A percentile compares a stretch with the other conserved stretches of the same genome.
These are phyloP conservation scores for Neosilurus hyrtlii DNA, from an alignment of 2,797 vertebrate genomes.

Conservation along the genomic window DNA sequence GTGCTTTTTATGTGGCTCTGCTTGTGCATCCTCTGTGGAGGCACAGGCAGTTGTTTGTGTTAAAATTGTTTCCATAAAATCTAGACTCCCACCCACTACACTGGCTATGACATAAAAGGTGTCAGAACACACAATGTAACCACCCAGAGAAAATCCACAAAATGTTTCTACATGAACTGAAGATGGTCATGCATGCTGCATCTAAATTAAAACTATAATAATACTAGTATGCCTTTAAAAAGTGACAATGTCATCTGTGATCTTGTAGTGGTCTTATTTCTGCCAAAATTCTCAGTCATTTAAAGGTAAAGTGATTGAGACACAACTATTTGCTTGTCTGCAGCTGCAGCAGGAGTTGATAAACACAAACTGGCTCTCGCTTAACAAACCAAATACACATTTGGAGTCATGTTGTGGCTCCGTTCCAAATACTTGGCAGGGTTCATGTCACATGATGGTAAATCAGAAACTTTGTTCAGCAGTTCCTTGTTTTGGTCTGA, in stretches of 20 bases:
- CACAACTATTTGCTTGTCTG: slow-evolving; percentile 25
- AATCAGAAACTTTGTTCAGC: slow-evolving; percentile 17
- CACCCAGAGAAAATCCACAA: slow-evolving; percentile 1
- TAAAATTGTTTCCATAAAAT: too few species aligned
- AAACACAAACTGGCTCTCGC: slow-evolving; percentile 39
- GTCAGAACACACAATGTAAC: neutral
- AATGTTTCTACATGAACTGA: neutral
- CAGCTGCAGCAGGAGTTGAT: slow-evolving; percentile 35
- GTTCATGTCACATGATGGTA: slow-evolving; percentile 53
- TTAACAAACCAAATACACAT: slow-evolving; percentile 61
- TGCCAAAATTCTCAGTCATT: slow-evolving; percentile 18
- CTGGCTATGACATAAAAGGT: too few species aligned
- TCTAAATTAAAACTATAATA: slow-evolving; percentile 1
- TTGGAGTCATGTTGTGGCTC: slow-evolving; percentile 52
- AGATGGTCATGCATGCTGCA: neutral
- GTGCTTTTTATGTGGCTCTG: too few species aligned
- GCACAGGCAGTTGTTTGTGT: too few species aligned
- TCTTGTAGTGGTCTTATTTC: slow-evolving; percentile 35
- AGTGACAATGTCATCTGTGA: slow-evolving; percentile 27
- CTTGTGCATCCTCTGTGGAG: too few species aligned
- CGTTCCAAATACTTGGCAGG: slow-evolving; percentile 48
- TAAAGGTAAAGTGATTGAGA: slow-evolving; percentile 28
- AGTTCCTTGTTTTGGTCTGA: slow-evolving; percentile 47
- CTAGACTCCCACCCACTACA: too few species aligned
- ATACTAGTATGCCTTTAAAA: slow-evolving; percentile 21